Evolutionary conservation across 2,888 invertebrate genomes (phyloP).

Genomic region (Hypolimnas misippus): DNA sequence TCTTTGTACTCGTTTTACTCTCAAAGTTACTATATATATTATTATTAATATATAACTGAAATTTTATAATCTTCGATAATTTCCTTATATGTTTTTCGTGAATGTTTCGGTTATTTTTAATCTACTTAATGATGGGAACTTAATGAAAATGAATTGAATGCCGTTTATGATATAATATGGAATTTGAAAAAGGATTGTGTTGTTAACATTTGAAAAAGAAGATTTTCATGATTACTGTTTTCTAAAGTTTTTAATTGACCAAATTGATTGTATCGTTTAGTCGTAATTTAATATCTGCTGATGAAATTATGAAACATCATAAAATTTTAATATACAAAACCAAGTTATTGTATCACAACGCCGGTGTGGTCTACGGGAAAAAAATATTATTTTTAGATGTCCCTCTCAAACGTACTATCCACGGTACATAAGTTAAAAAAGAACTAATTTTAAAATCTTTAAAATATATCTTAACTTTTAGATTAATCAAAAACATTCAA

Average conservation of each 20-base stretch:
- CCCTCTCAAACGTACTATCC: not conserved
- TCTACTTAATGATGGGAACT: not conserved
- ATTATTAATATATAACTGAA: too few relatives aligned
- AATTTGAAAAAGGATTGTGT: not conserved
- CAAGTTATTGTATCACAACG: not conserved
- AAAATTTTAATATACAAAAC: not conserved
- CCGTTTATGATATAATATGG: not conserved
- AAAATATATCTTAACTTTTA: conserved; percentile 7
- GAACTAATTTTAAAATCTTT: not conserved
- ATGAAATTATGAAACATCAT: not conserved
- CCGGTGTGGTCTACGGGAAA: not conserved
- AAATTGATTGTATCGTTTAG: not conserved
- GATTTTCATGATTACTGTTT: not conserved
- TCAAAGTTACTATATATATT: not conserved
- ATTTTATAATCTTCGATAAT: not conserved
- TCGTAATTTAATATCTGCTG: not conserved
- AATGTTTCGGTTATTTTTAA: not conserved
- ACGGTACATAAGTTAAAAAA: not conserved
- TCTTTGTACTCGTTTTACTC: not conserved
- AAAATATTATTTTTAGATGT: conserved; percentile 3
- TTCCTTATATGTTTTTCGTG: not conserved
- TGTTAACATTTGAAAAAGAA: not conserved
- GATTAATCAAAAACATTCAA: conserved; percentile 1
- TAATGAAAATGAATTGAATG: not conserved
- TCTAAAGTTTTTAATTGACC: not conserved